Conservation (phyloP, 1,140 invertebrate species). For the Hyles vespertilio region DNA sequence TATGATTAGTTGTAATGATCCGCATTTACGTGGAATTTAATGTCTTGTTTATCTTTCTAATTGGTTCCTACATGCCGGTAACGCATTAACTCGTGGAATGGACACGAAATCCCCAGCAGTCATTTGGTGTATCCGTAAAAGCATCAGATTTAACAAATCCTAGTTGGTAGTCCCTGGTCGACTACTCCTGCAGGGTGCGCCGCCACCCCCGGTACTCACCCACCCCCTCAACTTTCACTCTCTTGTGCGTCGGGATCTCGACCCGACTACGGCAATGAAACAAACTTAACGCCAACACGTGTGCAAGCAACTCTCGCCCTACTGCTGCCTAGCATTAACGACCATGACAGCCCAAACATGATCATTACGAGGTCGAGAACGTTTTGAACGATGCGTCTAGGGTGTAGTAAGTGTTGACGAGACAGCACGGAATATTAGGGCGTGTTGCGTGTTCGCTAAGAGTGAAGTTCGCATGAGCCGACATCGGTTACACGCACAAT, state of each 20-base stretch:
- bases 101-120: no score
- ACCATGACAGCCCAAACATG: conserved; percentile 36
- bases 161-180: conserved; percentile 64
- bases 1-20: no score
- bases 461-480: conserved; percentile 35
- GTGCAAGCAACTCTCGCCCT: conserved; percentile 31
- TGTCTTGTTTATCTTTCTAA: no score
- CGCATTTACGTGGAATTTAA: no score
- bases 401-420: conserved; percentile 53
- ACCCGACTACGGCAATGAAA: conserved; percentile 42
- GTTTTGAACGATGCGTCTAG: conserved; percentile 57
- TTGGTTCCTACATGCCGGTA: no score
- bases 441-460: conserved; percentile 31
- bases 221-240: conserved; percentile 64
- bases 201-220: conserved; percentile 48
- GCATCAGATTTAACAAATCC: conserved; percentile 70
- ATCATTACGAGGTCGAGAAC: conserved; percentile 58
- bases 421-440: conserved; percentile 34
- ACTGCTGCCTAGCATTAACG: conserved; percentile 25
- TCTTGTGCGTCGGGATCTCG: conserved; percentile 67
- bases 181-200: conserved; percentile 64
- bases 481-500: conserved; percentile 42
- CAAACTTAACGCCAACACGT: conserved; percentile 35
- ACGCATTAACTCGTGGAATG: no score
- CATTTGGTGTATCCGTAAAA: conserved; percentile 33